These are phyloP conservation scores for Pogona vitticeps DNA, from an alignment of 2,113 vertebrate species.

Conservation along the genomic window DNA sequence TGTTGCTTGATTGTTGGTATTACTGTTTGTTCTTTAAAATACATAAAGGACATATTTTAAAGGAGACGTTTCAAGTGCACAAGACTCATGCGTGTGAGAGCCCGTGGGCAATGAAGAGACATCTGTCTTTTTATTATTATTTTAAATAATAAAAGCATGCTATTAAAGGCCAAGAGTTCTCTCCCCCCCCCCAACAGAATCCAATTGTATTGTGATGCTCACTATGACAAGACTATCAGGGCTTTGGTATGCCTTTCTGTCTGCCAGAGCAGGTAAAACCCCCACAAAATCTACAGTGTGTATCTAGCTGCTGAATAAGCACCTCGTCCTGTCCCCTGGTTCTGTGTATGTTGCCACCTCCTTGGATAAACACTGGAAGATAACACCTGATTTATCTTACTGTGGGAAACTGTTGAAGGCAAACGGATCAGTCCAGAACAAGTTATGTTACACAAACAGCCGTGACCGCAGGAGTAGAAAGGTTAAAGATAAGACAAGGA, in stretches of 20 bases:
- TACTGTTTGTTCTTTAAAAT: neutral
- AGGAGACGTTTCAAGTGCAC: neutral
- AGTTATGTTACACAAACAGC: conserved; percentile 54
- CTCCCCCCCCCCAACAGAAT: neutral
- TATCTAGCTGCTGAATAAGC: conserved; percentile 9
- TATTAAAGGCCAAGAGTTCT: neutral
- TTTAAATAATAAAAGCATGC: neutral
- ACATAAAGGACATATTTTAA: neutral
- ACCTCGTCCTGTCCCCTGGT: neutral
- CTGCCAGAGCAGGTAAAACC: conserved; percentile 12
- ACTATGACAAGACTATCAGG: conserved; percentile 2
- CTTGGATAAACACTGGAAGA: conserved; percentile 50
- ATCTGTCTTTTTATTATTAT: rapidly evolving
- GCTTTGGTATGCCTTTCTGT: neutral
- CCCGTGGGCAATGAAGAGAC: neutral
- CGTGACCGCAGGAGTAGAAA: conserved; percentile 42
- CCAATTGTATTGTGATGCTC: neutral
- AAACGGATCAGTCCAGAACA: conserved; percentile 53
- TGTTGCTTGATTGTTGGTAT: neutral
- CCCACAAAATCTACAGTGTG: neutral
- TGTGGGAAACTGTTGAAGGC: conserved; percentile 66
- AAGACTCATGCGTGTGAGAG: neutral
- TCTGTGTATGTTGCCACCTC: conserved; percentile 46
- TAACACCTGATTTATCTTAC: conserved; percentile 50
- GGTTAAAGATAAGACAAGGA: conserved; percentile 57